Conservation (phyloP, 2,888 invertebrate species). For the Eilema depressum region DNA sequence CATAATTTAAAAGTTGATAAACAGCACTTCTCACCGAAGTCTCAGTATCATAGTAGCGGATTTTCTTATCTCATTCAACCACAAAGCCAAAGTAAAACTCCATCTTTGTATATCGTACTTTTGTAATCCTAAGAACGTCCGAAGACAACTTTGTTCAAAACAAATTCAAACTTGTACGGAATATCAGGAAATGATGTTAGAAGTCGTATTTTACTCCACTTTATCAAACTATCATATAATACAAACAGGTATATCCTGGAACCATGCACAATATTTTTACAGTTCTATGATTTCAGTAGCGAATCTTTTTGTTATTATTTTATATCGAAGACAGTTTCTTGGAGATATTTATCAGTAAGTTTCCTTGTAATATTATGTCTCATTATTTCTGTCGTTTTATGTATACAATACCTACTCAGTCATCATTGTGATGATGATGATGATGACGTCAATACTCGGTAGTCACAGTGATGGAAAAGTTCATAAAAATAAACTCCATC, state of each 20-base stretch:
- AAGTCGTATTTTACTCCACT: slow-evolving; percentile 42
- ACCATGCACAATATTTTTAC: neutral
- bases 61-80: slow-evolving; percentile 48
- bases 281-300: neutral
- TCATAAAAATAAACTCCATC: too few species aligned
- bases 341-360: too few species aligned
- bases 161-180: slow-evolving; percentile 53
- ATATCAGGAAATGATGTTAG: slow-evolving; percentile 43
- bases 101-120: slow-evolving; percentile 47
- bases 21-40: slow-evolving; percentile 33
- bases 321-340: neutral
- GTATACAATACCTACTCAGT: too few species aligned
- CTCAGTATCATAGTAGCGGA: slow-evolving; percentile 42
- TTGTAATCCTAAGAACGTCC: slow-evolving; percentile 52
- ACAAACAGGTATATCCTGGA: neutral
- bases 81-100: slow-evolving; percentile 45
- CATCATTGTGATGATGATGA: too few species aligned
- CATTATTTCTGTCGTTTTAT: too few species aligned
- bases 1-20: slow-evolving; percentile 50
- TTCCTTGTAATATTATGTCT: too few species aligned
- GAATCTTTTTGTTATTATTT: neutral
- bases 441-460: too few species aligned
- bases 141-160: slow-evolving; percentile 56
- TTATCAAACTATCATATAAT: slow-evolving; percentile 38
- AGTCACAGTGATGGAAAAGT: too few species aligned